A percentile compares a stretch with the other conserved stretches of the same genome.
These are phyloP conservation scores for Drosophila tani DNA, from an alignment of 1,140 invertebrate genomes.

Conservation along the genomic window DNA sequence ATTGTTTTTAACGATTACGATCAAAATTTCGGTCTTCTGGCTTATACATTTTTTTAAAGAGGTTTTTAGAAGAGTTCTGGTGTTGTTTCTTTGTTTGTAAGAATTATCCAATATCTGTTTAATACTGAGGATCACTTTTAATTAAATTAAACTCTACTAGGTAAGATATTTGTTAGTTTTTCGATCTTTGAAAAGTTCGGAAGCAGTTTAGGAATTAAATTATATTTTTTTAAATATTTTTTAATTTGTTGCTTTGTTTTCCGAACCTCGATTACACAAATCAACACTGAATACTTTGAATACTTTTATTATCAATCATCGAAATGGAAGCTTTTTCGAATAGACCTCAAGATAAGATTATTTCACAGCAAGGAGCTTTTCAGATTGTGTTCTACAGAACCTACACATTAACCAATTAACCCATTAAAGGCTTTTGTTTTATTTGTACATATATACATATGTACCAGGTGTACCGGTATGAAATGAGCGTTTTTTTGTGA, in stretches of 20 bases:
- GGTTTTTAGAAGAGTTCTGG: neutral
- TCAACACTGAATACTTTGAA: neutral
- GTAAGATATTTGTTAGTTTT: too few species aligned
- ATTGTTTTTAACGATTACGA: constrained; percentile 6
- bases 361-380: constrained; percentile 16
- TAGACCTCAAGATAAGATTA: constrained; percentile 33
- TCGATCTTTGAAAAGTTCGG: too few species aligned
- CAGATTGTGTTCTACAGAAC: constrained; percentile 13
- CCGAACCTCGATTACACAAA: neutral
- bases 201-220: too few species aligned
- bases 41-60: neutral
- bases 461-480: too few species aligned
- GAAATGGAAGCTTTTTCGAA: constrained; percentile 24
- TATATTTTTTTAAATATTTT: neutral
- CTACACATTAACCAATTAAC: constrained; percentile 36
- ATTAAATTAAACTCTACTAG: too few species aligned
- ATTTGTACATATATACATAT: neutral
- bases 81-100: neutral
- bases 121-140: neutral
- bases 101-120: too few species aligned
- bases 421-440: constrained; percentile 6
- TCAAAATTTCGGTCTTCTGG: too few species aligned
- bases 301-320: constrained; percentile 16
- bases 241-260: neutral
- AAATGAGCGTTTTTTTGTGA: too few species aligned